A percentile compares a stretch with the other conserved stretches of the same genome.
These are phyloP conservation scores for Acanthiza pusilla DNA, from an alignment of 2,797 vertebrate genomes.

Conservation along the genomic window DNA sequence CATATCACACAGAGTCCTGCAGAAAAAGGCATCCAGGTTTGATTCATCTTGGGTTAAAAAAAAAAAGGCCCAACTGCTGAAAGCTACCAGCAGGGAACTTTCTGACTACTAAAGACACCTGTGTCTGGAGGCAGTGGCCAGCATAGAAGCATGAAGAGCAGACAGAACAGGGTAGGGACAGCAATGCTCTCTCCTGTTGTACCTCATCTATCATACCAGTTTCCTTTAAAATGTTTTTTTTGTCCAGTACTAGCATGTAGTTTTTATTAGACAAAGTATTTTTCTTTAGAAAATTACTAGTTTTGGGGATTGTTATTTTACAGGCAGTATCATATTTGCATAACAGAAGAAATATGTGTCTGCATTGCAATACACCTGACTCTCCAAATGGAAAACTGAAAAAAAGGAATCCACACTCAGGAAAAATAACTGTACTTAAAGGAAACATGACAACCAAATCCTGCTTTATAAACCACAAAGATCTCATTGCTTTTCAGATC, in stretches of 20 bases:
- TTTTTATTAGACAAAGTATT: not conserved
- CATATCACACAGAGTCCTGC: constrained; percentile 99
- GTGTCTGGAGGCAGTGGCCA: constrained; percentile 21
- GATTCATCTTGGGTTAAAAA: constrained; percentile 68
- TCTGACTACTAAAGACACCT: not conserved
- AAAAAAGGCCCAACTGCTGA: constrained; percentile 25
- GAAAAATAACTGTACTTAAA: not conserved
- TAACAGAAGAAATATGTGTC: not conserved
- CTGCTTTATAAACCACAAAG: not conserved
- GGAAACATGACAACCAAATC: not conserved
- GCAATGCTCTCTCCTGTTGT: not conserved
- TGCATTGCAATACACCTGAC: not conserved
- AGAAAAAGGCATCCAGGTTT: constrained; percentile 91
- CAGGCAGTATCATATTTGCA: not conserved
- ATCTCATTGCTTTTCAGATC: not conserved
- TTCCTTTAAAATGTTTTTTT: not conserved
- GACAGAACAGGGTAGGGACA: not conserved
- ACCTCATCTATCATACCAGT: not conserved
- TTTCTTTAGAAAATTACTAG: not conserved
- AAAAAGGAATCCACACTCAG: not conserved
- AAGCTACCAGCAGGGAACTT: constrained; percentile 27
- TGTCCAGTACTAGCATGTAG: not conserved
- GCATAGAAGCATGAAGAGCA: not conserved
- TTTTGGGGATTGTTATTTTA: not conserved
- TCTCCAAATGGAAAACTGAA: not conserved